Conservation (phyloP, 2,113 vertebrate genomes). For the Daboia siamensis region DNA sequence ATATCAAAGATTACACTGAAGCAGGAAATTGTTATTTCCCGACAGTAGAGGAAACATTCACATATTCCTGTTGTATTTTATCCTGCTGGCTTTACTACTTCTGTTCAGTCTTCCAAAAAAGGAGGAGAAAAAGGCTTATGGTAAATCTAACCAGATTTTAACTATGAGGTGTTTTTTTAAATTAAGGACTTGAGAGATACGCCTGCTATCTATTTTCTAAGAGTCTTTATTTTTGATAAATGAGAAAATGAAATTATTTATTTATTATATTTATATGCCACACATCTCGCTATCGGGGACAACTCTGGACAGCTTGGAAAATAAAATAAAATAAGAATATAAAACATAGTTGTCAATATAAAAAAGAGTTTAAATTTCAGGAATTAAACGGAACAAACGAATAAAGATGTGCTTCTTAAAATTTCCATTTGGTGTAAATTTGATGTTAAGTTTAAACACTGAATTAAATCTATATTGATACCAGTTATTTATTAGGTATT, state of each 20-base stretch:
- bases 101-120: conserved; percentile 25
- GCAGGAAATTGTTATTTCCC: conserved; percentile 1
- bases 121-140: conserved; percentile 33
- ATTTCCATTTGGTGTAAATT: not conserved
- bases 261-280: not conserved
- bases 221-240: not conserved
- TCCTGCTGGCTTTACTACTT: conserved; percentile 33
- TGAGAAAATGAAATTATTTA: not conserved
- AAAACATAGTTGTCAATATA: not conserved
- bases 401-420: not conserved
- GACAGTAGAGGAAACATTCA: conserved; percentile 37
- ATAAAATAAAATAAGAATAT: not conserved
- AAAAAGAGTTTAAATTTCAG: not conserved
- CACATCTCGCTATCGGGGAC: not conserved
- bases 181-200: conserved; percentile 32
- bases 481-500: not conserved
- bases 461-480: not conserved
- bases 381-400: not conserved
- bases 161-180: conserved; percentile 5
- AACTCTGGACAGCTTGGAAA: not conserved
- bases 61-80: not conserved
- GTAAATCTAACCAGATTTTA: conserved; percentile 37
- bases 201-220: not conserved
- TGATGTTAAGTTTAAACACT: not conserved
- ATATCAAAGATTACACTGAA: conserved; percentile 1